Evolutionary conservation across 2,888 invertebrate species (phyloP), one percentile per base, ranked within the genome.

Genomic region (Synergus laeviventris): DNA sequence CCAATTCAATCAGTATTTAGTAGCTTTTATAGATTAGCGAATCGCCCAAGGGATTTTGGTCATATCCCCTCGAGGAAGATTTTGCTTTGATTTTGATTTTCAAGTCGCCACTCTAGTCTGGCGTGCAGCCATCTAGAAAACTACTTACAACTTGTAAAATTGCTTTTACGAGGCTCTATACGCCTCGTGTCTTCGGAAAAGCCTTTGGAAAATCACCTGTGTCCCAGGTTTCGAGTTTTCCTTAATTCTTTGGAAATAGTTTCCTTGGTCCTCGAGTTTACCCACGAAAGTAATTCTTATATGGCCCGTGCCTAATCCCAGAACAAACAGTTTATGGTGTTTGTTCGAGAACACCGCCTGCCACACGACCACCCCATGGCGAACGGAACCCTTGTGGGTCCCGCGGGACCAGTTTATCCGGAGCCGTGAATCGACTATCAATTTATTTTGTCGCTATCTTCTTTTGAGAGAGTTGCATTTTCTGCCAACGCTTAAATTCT

Each of bases 291-390:
- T 83, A 83, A 86, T 86, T 86, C 83, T 83, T 75, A 80, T 70
- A 45, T 31, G 49, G 84, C 79, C 82, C 78, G 76, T 80, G 84
- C 86, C 86, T 88, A 89, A 89, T 89, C 88, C 86, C 81, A 84
- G 84, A 83, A 85, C 88, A 89, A 89, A 89, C 88, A 89, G 89
- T 89, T 89, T 89, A 89, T 83, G 86, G 85, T 87, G 86, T 88
- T 89, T 89, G 88, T 86, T 83, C 81, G 85, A 81, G 70, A 70
- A 49, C n/a, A 70, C 45, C 45, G 49, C 31, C 45, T 24, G 49
- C 36, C 82, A 79, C 77, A 81, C 73, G 80, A 79, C 81, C 75
- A 79, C 80, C 79, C 77, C 76, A 78, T 83, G 74, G 77, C 42
- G 79, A 81, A 74, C 59, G 16, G 60, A 81, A 75, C 81, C 80